These are phyloP conservation scores for Zaprionus vittiger DNA, from an alignment of 1,140 invertebrate species.

Conservation along the genomic window DNA sequence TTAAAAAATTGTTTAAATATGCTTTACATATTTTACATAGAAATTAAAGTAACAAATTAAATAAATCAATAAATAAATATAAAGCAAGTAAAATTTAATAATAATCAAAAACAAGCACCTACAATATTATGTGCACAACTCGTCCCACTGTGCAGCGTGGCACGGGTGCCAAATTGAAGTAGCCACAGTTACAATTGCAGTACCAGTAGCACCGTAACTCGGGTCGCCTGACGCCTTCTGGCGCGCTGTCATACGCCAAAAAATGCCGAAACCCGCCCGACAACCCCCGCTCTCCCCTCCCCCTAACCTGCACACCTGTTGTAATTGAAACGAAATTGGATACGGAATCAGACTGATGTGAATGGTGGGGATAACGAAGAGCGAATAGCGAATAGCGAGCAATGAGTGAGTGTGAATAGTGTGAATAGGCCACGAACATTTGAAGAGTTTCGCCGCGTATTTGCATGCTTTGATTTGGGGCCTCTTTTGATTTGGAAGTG, in stretches of 20 bases:
- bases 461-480: constrained; percentile 57
- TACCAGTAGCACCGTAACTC: constrained; percentile 39
- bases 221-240: constrained; percentile 45
- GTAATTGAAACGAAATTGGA: constrained; percentile 63
- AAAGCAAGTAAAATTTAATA: too few species aligned
- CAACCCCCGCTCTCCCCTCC: neutral
- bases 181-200: constrained; percentile 29
- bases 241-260: constrained; percentile 57
- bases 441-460: constrained; percentile 45
- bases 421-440: neutral
- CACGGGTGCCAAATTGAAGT: constrained; percentile 3
- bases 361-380: constrained; percentile 5
- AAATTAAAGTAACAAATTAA: too few species aligned
- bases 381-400: neutral
- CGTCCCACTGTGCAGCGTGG: constrained; percentile 31
- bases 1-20: too few species aligned
- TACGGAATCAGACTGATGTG: constrained; percentile 20
- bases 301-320: constrained; percentile 19
- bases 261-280: constrained; percentile 41
- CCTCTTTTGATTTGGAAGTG: constrained; percentile 39
- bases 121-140: neutral
- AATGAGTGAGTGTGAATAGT: neutral
- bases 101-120: neutral
- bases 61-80: too few species aligned
- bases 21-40: too few species aligned